Evolutionary conservation across 2,888 invertebrate genomes (phyloP).

Genomic region (Drosophila stalkeri): DNA sequence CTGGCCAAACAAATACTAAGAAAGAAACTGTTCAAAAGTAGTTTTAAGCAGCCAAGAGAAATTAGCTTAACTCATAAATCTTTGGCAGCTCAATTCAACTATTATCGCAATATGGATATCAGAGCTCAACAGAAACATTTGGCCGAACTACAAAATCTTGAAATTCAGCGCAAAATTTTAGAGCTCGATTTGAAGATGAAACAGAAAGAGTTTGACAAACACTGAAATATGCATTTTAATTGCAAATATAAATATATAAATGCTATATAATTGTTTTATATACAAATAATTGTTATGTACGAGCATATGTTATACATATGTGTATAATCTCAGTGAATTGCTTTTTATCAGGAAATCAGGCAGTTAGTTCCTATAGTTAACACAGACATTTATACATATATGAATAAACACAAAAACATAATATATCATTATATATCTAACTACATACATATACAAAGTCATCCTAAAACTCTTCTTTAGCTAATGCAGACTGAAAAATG

Average conservation of each 20-base stretch:
- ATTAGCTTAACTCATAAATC: background rate
- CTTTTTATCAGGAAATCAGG: background rate
- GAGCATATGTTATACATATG: background rate
- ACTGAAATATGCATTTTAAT: background rate
- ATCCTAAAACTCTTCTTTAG: too few species aligned
- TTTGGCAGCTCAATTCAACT: background rate
- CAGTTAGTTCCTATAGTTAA: background rate
- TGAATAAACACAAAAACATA: background rate
- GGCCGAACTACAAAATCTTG: slow-evolving; percentile 6
- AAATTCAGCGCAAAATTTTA: slow-evolving; percentile 1
- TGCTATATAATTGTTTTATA: background rate
- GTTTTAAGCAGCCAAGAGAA: background rate
- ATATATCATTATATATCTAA: background rate
- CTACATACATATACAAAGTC: too few species aligned
- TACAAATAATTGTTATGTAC: background rate
- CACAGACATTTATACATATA: background rate
- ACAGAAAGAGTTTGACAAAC: background rate
- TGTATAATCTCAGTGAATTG: background rate
- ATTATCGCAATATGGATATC: slow-evolving; percentile 3
- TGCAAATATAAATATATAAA: background rate
- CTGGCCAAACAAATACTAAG: background rate
- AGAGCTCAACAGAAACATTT: slow-evolving; percentile 14
- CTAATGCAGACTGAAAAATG: too few species aligned
- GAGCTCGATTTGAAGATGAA: slow-evolving; percentile 6
- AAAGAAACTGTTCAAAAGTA: background rate